Conservation (phyloP, 2,113 vertebrate genomes). For the Oreochromis tanganicae region DNA sequence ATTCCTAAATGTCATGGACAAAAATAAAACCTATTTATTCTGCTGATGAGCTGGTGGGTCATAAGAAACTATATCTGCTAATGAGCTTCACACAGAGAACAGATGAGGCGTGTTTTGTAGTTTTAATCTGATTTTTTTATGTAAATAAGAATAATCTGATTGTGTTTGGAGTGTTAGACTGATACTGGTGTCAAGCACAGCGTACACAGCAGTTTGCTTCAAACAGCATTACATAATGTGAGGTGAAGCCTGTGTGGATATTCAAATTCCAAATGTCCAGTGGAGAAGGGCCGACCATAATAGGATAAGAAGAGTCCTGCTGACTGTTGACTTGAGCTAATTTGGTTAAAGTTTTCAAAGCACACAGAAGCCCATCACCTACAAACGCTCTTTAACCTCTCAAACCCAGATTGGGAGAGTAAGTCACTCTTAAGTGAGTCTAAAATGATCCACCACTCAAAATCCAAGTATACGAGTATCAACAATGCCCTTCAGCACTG, state of each 20-base stretch:
- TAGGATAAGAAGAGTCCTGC: constrained; percentile 29
- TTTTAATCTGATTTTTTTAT: neutral
- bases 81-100: neutral
- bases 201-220: neutral
- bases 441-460: neutral
- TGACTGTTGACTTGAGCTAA: constrained; percentile 29
- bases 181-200: accelerated
- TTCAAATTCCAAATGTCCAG: constrained; percentile 39
- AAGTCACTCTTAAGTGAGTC: neutral
- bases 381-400: neutral
- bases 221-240: neutral
- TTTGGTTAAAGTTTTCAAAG: constrained; percentile 32
- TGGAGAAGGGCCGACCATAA: constrained; percentile 29
- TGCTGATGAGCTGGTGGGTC: neutral
- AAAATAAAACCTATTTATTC: neutral
- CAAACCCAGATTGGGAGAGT: neutral
- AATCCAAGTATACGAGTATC: neutral
- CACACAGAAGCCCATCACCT: neutral
- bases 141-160: neutral
- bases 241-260: constrained; percentile 10
- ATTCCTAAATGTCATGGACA: neutral
- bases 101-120: neutral
- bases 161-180: neutral
- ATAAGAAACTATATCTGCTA: neutral
- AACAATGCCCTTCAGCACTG: neutral